Conservation (phyloP, 2,113 vertebrate genomes). For the Jacana jacana region DNA sequence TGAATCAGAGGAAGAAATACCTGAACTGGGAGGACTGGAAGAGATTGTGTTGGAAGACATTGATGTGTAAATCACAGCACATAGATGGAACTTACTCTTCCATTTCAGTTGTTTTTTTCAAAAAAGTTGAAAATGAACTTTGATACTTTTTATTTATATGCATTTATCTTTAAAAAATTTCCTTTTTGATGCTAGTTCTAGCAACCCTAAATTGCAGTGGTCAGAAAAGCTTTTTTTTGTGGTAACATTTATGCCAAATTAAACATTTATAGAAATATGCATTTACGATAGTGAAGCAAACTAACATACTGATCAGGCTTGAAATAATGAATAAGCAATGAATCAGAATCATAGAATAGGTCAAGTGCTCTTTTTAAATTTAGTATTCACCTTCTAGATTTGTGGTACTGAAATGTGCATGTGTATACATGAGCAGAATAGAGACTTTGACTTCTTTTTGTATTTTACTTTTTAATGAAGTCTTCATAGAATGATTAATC, state of each 20-base stretch:
- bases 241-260: neutral
- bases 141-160: neutral
- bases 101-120: neutral
- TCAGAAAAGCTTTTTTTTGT: neutral
- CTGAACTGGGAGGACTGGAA: neutral
- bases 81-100: neutral
- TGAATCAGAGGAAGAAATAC: neutral
- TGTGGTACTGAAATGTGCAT: neutral
- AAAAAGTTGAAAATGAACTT: neutral
- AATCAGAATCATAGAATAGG: neutral
- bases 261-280: neutral
- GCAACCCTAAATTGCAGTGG: neutral
- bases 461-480: neutral
- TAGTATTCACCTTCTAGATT: neutral
- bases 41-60: neutral
- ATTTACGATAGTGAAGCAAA: neutral
- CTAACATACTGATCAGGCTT: neutral
- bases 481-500: neutral
- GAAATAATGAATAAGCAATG: neutral
- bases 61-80: neutral
- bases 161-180: neutral
- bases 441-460: neutral
- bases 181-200: neutral
- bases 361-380: neutral
- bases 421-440: neutral